Percentiles rank a stretch among this genome's conserved stretches.
These are phyloP conservation scores for Zootoca vivipara DNA, from an alignment of 2,113 vertebrate genomes.

Conservation along the genomic window DNA sequence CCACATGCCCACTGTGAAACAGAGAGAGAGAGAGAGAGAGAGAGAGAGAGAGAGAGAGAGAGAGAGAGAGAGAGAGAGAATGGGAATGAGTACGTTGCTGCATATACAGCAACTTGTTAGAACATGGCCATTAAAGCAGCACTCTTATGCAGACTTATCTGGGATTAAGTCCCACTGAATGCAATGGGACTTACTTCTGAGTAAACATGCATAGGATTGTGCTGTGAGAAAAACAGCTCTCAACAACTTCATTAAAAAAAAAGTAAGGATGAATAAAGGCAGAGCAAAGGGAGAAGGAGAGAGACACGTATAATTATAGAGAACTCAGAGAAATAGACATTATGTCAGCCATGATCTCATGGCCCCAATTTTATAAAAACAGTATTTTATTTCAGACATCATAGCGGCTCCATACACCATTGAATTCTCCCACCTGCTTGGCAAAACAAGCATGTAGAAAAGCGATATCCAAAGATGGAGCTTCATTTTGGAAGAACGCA, in stretches of 20 bases:
- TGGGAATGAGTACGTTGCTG: background rate
- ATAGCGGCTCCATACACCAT: background rate
- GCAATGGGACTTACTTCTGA: background rate
- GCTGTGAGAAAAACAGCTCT: background rate
- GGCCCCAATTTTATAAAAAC: slow-evolving; percentile 9
- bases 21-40: background rate
- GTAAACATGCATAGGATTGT: background rate
- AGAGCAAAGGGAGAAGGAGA: background rate
- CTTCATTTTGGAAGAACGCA: background rate
- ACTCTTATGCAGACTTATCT: background rate
- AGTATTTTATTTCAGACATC: slow-evolving; percentile 12
- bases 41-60: background rate
- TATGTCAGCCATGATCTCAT: background rate
- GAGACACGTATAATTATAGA: background rate
- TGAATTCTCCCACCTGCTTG: background rate
- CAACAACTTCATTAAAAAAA: background rate
- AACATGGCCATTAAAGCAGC: background rate
- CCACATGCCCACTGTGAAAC: background rate
- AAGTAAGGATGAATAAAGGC: background rate
- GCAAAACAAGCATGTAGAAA: background rate
- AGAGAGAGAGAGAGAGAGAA: background rate
- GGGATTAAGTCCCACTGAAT: background rate
- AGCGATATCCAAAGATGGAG: background rate
- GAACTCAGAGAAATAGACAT: slow-evolving; percentile 10
- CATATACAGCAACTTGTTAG: background rate